Evolutionary conservation across 1,140 invertebrate genomes (phyloP).

Genomic region (Triops longicaudatus): DNA sequence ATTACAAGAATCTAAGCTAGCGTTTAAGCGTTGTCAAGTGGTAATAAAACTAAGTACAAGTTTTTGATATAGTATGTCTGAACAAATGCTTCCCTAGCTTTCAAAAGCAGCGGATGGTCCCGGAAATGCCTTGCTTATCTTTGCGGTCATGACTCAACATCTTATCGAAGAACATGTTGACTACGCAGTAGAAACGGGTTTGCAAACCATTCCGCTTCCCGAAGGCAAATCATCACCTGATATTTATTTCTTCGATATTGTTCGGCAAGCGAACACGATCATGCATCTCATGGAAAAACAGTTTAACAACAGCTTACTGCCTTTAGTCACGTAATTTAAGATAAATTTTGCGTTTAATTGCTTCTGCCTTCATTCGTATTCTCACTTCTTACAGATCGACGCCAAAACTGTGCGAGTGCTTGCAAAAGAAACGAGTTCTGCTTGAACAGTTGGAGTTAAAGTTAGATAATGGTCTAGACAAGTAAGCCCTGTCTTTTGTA

Average conservation of each 20-base stretch:
- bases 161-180: slow-evolving; percentile 88
- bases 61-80: slow-evolving; percentile 18
- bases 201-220: slow-evolving; percentile 80
- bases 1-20: slow-evolving; percentile 82
- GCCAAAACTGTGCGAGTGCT: slow-evolving; percentile 74
- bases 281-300: slow-evolving; percentile 93
- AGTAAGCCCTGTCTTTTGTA: slow-evolving; percentile 36
- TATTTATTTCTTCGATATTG: slow-evolving; percentile 89
- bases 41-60: slow-evolving; percentile 43
- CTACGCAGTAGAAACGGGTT: slow-evolving; percentile 87
- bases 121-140: slow-evolving; percentile 68
- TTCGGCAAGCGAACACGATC: slow-evolving; percentile 89
- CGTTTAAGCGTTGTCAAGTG: slow-evolving; percentile 77
- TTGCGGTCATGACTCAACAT: slow-evolving; percentile 78
- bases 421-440: slow-evolving; percentile 75
- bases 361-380: slow-evolving; percentile 23
- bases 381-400: slow-evolving; percentile 58
- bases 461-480: slow-evolving; percentile 79
- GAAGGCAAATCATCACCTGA: slow-evolving; percentile 73
- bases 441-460: slow-evolving; percentile 85
- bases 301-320: slow-evolving; percentile 80
- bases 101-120: slow-evolving; percentile 71
- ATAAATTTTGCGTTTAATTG: neutral
- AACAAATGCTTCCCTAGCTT: slow-evolving; percentile 42
- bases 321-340: slow-evolving; percentile 66